phyloP scores from a whole-genome alignment of 2,113 vertebrate species.

The Asarcornis scutulata region DNA sequence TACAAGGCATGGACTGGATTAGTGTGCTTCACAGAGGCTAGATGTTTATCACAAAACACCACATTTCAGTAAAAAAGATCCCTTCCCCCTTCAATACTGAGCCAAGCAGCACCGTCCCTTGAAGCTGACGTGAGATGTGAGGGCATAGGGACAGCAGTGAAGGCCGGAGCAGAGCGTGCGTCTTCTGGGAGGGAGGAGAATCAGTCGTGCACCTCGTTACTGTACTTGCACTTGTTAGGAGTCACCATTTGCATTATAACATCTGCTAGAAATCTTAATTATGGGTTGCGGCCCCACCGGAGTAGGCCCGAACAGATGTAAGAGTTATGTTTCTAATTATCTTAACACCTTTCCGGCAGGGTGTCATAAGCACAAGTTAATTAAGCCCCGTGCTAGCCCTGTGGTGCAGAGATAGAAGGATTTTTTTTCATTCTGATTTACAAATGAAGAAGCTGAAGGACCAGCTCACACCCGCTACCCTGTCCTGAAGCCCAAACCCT shows the following conservation, averaged over 20 bases:
- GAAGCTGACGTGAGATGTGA: rapidly evolving
- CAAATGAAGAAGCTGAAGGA: background rate
- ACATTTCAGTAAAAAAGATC: background rate
- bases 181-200: background rate
- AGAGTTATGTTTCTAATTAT: background rate
- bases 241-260: background rate
- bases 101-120: rapidly evolving
- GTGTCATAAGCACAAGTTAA: background rate
- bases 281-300: background rate
- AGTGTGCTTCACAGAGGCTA: background rate
- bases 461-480: background rate
- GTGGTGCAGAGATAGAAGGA: background rate
- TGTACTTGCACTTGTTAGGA: background rate
- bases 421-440: background rate
- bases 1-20: background rate
- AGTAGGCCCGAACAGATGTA: constrained; percentile 19
- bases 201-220: rapidly evolving
- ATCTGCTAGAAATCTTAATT: constrained; percentile 28
- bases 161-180: rapidly evolving
- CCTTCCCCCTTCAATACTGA: rapidly evolving
- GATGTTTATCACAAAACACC: background rate
- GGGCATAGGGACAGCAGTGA: rapidly evolving
- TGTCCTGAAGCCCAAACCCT: background rate
- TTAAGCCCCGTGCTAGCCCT: background rate
- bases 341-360: background rate